Evolutionary conservation across 2,113 vertebrate species (phyloP), one percentile per base, ranked within the genome.

Genomic region (Phycodurus eques): DNA sequence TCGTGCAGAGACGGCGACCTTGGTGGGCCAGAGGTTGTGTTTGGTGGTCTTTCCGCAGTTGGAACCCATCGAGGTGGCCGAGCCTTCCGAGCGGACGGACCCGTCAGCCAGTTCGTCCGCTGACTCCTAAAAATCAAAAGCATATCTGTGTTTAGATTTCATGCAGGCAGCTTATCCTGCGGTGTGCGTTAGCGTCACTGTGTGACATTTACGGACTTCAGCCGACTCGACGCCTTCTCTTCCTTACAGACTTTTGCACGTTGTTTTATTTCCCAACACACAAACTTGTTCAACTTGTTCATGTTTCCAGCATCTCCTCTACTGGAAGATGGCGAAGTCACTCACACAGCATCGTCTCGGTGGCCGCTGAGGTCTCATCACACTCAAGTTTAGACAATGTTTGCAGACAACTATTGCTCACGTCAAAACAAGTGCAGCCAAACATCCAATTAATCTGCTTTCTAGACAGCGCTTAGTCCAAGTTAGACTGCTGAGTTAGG

Each of bases 1-100:
- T 74, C 59, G 68, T 70, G 49, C 91, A 98, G 97, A 97, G 84
- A 92, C 91, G 60, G 49, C 92, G 74, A 98, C 96, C 0, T 90
- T 88, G 76, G 93, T 94, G 90, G 96, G 96, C 76, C 96, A 98
- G 94, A 92, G 95, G 90, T 80, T 98, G 87, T 98, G 96, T 83
- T 98, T 94, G 19, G 96, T 98, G 80, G 95, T 98, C 78, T 97
- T 96, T 85, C 96, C 97, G 69, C 95, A 98, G 86, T 73, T 92
- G 4, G 91, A 88, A 44, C 86, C 89, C 1, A 90, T 91, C 0
- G 93, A 95, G 84, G 91, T 91, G 8, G 91, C 88, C 1, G 60
- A 46, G 31, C 77, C 87, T 7, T 74, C 81, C 72, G 88, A 90
- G 67, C 83, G 85, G 90, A 90, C 84, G 56, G 88, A 89, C 56